Evolutionary conservation across 1,140 invertebrate species (phyloP).

Genomic region (Goniozus legneri): DNA sequence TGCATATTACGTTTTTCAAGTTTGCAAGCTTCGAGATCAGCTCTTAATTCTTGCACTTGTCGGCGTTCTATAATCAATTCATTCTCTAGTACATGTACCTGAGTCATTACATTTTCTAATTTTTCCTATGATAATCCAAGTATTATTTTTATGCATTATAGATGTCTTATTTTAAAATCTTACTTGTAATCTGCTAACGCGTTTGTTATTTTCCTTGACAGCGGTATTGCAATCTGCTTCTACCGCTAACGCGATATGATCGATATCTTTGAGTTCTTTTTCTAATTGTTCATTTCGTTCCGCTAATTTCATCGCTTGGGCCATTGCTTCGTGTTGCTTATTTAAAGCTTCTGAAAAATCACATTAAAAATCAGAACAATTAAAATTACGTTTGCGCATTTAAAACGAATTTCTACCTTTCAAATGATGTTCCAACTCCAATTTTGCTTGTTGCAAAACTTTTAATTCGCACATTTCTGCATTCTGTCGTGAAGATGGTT

Average conservation of each 20-base stretch:
- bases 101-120: conserved; percentile 48
- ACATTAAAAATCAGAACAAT: not conserved
- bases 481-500: conserved; percentile 30
- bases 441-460: conserved; percentile 56
- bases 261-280: conserved; percentile 65
- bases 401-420: conserved; percentile 41
- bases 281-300: conserved; percentile 65
- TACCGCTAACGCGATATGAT: conserved; percentile 64
- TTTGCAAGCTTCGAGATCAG: conserved; percentile 52
- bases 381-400: not conserved
- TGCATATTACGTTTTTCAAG: conserved; percentile 55
- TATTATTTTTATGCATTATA: not conserved
- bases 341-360: conserved; percentile 52
- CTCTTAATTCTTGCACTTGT: conserved; percentile 49
- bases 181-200: conserved; percentile 46
- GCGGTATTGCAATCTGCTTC: conserved; percentile 59
- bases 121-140: conserved; percentile 47
- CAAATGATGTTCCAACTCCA: conserved; percentile 58
- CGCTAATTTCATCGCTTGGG: conserved; percentile 63
- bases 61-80: conserved; percentile 50
- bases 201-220: conserved; percentile 47
- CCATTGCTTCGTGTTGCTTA: conserved; percentile 73
- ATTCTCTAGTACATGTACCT: conserved; percentile 52
- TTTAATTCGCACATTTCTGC: conserved; percentile 49
- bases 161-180: conserved; percentile 14